A percentile compares a stretch with the other conserved stretches of the same genome.
Evolutionary conservation across 2,797 vertebrate genomes (phyloP).

Genomic region (Pterois miles): DNA sequence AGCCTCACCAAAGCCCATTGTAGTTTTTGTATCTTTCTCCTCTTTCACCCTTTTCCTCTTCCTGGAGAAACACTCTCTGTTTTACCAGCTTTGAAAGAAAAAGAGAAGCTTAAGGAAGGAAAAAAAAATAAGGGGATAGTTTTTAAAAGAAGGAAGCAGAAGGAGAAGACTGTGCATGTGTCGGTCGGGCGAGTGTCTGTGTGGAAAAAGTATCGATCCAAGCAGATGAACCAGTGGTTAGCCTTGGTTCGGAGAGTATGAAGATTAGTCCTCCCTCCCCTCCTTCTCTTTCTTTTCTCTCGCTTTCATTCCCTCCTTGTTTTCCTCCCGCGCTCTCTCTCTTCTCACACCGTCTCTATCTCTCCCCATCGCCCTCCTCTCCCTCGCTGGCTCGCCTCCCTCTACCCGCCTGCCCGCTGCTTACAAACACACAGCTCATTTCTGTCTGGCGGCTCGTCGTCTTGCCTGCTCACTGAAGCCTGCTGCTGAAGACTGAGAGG

Average conservation of each 20-base stretch:
- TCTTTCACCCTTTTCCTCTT: constrained; percentile 29
- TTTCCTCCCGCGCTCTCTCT: not conserved
- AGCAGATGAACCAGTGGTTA: constrained; percentile 66
- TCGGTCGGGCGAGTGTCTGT: constrained; percentile 50
- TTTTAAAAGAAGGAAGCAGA: constrained; percentile 48
- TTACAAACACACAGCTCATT: constrained; percentile 72
- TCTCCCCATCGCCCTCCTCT: constrained; percentile 15
- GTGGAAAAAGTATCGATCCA: constrained; percentile 70
- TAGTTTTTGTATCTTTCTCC: constrained; percentile 37
- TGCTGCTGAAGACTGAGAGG: constrained; percentile 65
- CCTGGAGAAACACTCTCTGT: constrained; percentile 47
- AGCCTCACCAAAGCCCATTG: constrained; percentile 63
- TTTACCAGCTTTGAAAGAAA: constrained; percentile 60
- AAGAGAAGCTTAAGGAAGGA: constrained; percentile 14
- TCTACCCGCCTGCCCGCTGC: constrained; percentile 43
- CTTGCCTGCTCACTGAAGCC: constrained; percentile 62
- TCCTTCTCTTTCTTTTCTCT: not conserved
- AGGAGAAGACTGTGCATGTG: constrained; percentile 53
- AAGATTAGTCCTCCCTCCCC: constrained; percentile 46
- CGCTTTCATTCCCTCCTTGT: not conserved
- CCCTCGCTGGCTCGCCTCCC: constrained; percentile 25
- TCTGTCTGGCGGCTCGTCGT: constrained; percentile 59
- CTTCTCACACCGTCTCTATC: not conserved
- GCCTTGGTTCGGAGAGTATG: constrained; percentile 64
- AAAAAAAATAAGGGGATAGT: constrained; percentile 38